Evolutionary conservation across 2,888 invertebrate genomes (phyloP).

Genomic region (Brenthis ino): DNA sequence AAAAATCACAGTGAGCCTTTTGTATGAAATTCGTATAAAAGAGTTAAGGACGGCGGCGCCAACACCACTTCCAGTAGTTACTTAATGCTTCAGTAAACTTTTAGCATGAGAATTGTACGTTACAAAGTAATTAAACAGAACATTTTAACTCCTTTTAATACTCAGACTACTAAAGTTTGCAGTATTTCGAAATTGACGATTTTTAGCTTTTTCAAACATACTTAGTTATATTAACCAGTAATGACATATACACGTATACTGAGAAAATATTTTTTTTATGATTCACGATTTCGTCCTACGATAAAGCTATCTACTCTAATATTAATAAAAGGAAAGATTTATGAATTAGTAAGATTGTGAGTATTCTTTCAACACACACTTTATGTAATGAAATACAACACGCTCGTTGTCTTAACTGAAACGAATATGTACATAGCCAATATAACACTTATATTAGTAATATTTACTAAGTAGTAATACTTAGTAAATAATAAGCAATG

Average conservation of each 20-base stretch:
- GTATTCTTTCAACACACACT: no score
- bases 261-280: background rate
- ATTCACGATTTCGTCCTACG: no score
- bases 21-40: slow-evolving; percentile 33
- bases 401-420: no score
- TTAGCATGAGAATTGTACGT: slow-evolving; percentile 36
- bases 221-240: background rate
- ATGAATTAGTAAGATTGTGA: no score
- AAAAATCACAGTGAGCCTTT: slow-evolving; percentile 33
- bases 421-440: no score
- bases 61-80: slow-evolving; percentile 32
- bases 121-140: slow-evolving; percentile 41
- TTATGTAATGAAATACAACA: no score
- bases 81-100: slow-evolving; percentile 31
- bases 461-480: no score
- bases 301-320: no score
- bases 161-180: background rate
- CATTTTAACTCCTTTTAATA: slow-evolving; percentile 34
- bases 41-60: slow-evolving; percentile 29
- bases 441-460: no score
- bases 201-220: background rate
- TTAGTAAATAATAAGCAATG: no score
- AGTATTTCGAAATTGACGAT: slow-evolving; percentile 4
- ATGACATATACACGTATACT: background rate
- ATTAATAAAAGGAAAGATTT: no score